Evolutionary conservation across 2,113 vertebrate genomes (phyloP).

Genomic region (Hirundichthys speculiger): DNA sequence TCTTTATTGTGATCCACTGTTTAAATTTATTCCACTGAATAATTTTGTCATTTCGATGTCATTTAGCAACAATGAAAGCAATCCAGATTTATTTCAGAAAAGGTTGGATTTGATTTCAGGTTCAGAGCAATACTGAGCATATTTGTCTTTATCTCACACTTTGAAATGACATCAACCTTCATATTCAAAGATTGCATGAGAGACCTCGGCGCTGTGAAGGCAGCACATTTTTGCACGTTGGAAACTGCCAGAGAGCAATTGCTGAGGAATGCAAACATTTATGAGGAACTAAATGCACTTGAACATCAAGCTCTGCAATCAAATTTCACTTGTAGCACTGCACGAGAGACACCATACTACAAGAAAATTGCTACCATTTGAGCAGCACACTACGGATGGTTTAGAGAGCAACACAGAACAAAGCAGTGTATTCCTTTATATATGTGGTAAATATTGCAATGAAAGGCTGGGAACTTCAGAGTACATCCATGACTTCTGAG

Average conservation of each 20-base stretch:
- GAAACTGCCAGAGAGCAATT: conserved; percentile 76
- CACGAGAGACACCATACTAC: conserved; percentile 54
- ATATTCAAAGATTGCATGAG: conserved; percentile 38
- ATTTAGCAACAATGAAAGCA: background rate
- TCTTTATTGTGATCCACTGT: conserved; percentile 18
- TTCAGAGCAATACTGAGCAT: no score
- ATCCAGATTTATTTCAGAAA: no score
- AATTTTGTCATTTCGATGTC: background rate
- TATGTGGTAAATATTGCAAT: conserved; percentile 67
- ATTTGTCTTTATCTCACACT: conserved; percentile 4
- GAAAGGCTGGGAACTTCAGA: conserved; percentile 44
- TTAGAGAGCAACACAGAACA: conserved; percentile 62
- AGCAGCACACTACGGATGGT: conserved; percentile 62
- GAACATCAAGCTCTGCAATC: conserved; percentile 78
- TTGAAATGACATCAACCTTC: conserved; percentile 55
- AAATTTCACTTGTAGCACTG: conserved; percentile 69
- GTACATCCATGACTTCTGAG: conserved; percentile 60
- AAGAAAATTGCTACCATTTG: conserved; percentile 74
- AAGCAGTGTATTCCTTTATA: conserved; percentile 67
- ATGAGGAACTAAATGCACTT: conserved; percentile 79
- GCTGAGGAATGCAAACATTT: conserved; percentile 79
- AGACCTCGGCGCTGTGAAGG: conserved; percentile 44
- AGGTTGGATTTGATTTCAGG: no score
- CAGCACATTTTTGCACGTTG: conserved; percentile 61
- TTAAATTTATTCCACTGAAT: background rate